phyloP scores from a whole-genome alignment of 1,140 invertebrate species.

The Solenopsis fugax region DNA sequence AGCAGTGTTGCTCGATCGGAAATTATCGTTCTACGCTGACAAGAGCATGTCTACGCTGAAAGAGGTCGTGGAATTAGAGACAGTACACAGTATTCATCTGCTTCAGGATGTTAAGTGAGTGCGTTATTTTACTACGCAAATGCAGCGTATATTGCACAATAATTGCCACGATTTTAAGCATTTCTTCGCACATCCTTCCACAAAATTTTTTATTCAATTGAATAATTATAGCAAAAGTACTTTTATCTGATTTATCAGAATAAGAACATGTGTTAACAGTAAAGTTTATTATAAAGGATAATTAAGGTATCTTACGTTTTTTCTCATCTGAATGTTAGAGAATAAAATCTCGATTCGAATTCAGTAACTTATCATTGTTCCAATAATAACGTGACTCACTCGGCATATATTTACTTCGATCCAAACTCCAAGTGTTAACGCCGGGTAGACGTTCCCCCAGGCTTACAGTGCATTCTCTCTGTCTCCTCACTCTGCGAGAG shows the following conservation, averaged over 20 bases:
- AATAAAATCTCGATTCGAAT: constrained; percentile 9
- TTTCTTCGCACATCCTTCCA: not conserved
- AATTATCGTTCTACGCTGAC: constrained; percentile 87
- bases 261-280: not conserved
- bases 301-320: not conserved
- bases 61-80: constrained; percentile 88
- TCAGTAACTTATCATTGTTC: constrained; percentile 1
- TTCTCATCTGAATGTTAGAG: not conserved
- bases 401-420: constrained; percentile 18
- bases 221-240: not conserved
- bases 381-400: constrained; percentile 50
- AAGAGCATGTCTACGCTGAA: constrained; percentile 87
- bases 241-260: constrained; percentile 4
- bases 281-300: not conserved
- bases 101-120: constrained; percentile 88
- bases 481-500: constrained; percentile 4
- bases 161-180: not conserved
- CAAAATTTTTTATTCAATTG: constrained; percentile 26
- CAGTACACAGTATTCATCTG: constrained; percentile 88
- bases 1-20: constrained; percentile 86
- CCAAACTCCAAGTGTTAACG: constrained; percentile 33
- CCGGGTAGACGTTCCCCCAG: constrained; percentile 1
- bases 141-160: not conserved
- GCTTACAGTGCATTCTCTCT: constrained; percentile 5
- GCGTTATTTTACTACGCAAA: constrained; percentile 65